Base-by-base conservation (phyloP, 2,113 vertebrate genomes). In the Mirza zaza region DNA sequence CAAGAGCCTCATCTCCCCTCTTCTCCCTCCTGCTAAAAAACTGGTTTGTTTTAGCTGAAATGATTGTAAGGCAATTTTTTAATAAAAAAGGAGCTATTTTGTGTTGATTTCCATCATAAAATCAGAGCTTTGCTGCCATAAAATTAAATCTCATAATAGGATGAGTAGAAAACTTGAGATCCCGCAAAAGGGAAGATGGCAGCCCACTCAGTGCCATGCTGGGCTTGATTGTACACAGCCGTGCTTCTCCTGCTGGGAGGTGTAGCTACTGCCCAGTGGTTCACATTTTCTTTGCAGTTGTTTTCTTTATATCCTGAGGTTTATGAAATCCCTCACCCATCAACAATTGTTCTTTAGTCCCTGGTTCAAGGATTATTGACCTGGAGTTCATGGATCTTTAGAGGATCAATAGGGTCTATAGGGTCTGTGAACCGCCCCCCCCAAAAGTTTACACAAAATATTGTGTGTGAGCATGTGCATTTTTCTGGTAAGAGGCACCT, bases 101-200 rank as follows among this genome's bases (percentile, higher is more conserved):
- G 73, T 95, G 59, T 55, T 88, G 65, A 50, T 15, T 96, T 92
- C 50, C 63, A 81, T 91, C 57, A 80, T 68, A 92, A 91, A 95
- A 84, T 57, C 87, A 92, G 93, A 95, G 65, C 20, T 95, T 45
- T 73, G 52, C n/a, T 96, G 63, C 71, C 52, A 23, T 77, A 61
- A 94, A 97, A 90, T 95, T 83, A 89, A 93, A 50, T 34, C n/a
- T 89, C 34, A 13, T 90, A 85, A 90, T 67, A 65, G 45, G 45
- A 92, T 52, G 89, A 89, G 83, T 63, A 73, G 86, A 25, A 87
- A 77, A 81, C 34, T 25, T 81, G 75, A 48, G 71, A n/a, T 57
- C 88, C 83, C 63, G 27, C 68, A 29, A 91, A 95, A 95, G 52
- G 29, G 61, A 89, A 84, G 88, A 84, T 57, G 82, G 75, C 70